These are phyloP conservation scores for Muntiacus reevesi DNA, from an alignment of 2,113 vertebrate species.

Conservation along the genomic window DNA sequence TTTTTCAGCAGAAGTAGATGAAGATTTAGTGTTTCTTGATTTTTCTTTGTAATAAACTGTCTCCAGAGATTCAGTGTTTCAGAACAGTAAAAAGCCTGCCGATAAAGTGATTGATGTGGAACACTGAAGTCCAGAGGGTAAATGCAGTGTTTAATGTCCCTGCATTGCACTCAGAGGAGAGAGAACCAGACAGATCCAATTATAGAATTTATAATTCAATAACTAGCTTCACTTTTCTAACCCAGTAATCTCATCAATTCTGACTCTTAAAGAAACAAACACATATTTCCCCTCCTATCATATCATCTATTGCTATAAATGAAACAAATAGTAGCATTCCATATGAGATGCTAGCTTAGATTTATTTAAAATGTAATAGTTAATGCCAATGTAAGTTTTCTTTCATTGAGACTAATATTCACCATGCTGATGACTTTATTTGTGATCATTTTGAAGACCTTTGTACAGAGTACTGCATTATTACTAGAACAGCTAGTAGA, in stretches of 20 bases:
- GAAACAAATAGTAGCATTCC: neutral
- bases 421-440: neutral
- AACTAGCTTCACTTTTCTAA: neutral
- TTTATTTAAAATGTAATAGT: neutral
- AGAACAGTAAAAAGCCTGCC: neutral
- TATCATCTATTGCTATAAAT: neutral
- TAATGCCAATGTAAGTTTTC: neutral
- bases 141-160: neutral
- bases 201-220: slow-evolving; percentile 29
- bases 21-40: neutral
- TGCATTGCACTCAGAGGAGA: neutral
- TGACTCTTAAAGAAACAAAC: neutral
- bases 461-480: neutral
- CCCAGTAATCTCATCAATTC: neutral
- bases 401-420: neutral
- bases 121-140: neutral
- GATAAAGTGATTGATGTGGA: neutral
- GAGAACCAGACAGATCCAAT: slow-evolving; percentile 8
- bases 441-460: neutral
- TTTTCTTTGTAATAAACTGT: neutral
- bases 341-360: neutral
- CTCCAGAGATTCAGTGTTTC: neutral
- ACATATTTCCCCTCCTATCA: neutral
- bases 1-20: neutral
- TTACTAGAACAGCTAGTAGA: neutral